A percentile compares a stretch with the other conserved stretches of the same genome.
These are phyloP conservation scores for Vombatus ursinus DNA, from an alignment of 2,113 vertebrate species.

Conservation along the genomic window DNA sequence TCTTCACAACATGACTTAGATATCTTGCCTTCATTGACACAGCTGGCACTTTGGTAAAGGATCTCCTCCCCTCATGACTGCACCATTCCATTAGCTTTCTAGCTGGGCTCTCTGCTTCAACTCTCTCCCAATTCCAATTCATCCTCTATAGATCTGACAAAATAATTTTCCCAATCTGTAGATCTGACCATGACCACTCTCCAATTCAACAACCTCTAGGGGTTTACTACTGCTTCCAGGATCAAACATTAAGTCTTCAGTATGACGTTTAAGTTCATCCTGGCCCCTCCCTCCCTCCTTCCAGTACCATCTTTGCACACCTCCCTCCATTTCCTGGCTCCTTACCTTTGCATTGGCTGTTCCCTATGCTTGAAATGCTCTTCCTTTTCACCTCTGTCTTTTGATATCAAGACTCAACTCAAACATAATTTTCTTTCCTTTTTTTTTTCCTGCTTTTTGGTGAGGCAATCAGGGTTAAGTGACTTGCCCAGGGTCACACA, in stretches of 20 bases:
- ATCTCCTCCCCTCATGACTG: background rate
- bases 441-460: too few relatives aligned
- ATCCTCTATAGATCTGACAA: background rate
- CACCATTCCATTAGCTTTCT: background rate
- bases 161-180: background rate
- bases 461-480: too few relatives aligned
- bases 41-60: background rate
- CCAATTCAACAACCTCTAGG: background rate
- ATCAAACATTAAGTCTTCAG: background rate
- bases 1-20: background rate
- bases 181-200: background rate
- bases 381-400: background rate
- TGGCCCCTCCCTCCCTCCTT: background rate
- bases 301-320: background rate
- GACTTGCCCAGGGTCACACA: too few relatives aligned
- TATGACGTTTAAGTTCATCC: background rate
- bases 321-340: background rate
- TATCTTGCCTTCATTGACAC: background rate
- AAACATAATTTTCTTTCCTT: background rate
- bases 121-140: background rate
- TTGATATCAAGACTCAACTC: background rate
- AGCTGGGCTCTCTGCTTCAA: background rate
- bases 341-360: background rate
- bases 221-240: background rate
- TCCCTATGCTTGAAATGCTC: background rate